Base-by-base conservation (phyloP, 2,888 invertebrate genomes). In the Aspidapion aeneum region DNA sequence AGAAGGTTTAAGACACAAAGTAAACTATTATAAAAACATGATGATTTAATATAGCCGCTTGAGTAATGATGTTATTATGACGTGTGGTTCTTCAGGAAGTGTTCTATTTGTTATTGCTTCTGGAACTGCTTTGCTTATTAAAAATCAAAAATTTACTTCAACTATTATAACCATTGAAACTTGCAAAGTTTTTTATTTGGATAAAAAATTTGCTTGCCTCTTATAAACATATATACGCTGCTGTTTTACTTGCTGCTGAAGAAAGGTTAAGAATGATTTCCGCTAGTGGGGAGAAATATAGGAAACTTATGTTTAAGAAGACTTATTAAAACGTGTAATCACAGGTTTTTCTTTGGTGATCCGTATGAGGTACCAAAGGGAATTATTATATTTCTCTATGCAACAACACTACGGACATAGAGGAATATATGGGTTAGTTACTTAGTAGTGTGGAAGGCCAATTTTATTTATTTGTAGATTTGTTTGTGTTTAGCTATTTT, bases 81-180 rank as follows among this genome's bases (percentile, higher is more conserved):
- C 84, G 62, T 84, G 85, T 0, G 85, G 86, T 0, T 82, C 83
- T n/a, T 73, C 79, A 16, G 87, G 86, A 0, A 83, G 86, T 65
- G 84, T 84, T 73, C 86, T 88, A 86, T 88, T 83, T 74, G 87
- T 88, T 70, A 79, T 88, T 19, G 82, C 82, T 0, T 81, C 79
- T 49, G 88, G 88, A 12, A 86, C 86, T 0, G 87, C 88, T 0
- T 84, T 85, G 2, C 81, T 87, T 21, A 79, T 84, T 70, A 81
- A 82, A 56, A 84, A 84, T 70, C 81, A 82, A 61, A 82, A 83
- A 61, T 79, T 87, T 54, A 80, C 83, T 0, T 84, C 85, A 0
- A 85, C 84, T 16, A 82, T 86, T 0, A 78, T 86, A 5, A 86
- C 87, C 0, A 79, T 86, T n/a, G 86, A 86, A 69, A 83, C 84